phyloP scores from a whole-genome alignment of 1,140 invertebrate genomes.

The Zaprionus lachaisei region DNA sequence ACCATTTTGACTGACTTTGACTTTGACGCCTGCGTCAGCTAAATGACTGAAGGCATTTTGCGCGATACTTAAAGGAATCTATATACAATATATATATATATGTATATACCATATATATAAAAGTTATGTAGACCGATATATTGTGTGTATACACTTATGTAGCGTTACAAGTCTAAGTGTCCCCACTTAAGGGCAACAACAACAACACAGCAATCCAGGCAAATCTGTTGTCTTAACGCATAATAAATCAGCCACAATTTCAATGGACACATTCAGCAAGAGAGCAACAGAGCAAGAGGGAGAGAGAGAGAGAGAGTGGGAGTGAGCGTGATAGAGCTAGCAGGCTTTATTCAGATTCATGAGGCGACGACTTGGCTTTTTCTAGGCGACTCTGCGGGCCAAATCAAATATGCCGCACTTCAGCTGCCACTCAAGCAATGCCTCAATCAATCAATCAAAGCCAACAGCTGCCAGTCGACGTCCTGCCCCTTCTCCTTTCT shows the following conservation, averaged over 20 bases:
- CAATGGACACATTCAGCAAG: slow-evolving; percentile 45
- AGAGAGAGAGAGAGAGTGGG: background rate
- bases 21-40: background rate
- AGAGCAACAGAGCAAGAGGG: background rate
- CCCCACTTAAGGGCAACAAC: background rate
- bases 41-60: slow-evolving; percentile 10
- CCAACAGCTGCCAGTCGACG: slow-evolving; percentile 47
- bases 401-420: slow-evolving; percentile 77
- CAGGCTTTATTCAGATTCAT: slow-evolving; percentile 36
- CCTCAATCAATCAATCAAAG: slow-evolving; percentile 78
- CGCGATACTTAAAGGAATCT: slow-evolving; percentile 14
- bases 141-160: background rate
- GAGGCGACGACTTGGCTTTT: slow-evolving; percentile 19
- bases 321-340: background rate
- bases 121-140: background rate
- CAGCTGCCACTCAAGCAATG: slow-evolving; percentile 72
- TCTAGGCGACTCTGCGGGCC: slow-evolving; percentile 14
- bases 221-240: slow-evolving; percentile 82
- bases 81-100: slow-evolving; percentile 4
- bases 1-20: background rate
- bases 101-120: background rate
- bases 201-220: slow-evolving; percentile 29
- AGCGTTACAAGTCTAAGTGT: slow-evolving; percentile 3
- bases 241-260: slow-evolving; percentile 80
- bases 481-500: background rate